Percentiles rank a stretch among this genome's conserved stretches.
Evolutionary conservation across 2,797 vertebrate species (phyloP).

Genomic region (Enteromius mattozi): DNA sequence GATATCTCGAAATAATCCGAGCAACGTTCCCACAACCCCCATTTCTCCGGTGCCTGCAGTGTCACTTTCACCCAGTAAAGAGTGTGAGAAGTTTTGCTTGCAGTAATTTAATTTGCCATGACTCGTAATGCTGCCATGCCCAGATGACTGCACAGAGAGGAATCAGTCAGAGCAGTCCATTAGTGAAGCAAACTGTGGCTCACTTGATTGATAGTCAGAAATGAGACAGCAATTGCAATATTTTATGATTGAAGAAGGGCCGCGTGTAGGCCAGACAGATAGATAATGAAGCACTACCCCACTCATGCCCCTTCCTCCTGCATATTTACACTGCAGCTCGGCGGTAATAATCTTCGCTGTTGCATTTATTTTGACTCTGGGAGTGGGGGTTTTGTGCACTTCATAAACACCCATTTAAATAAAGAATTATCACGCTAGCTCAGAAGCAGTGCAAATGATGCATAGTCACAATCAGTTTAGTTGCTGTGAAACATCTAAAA

Average conservation of each 20-base stretch:
- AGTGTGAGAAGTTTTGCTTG: slow-evolving; percentile 62
- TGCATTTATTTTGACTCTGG: slow-evolving; percentile 35
- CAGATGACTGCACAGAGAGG: slow-evolving; percentile 66
- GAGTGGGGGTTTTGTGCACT: slow-evolving; percentile 11
- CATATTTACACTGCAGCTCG: slow-evolving; percentile 24
- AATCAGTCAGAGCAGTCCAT: slow-evolving; percentile 65
- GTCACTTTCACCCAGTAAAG: slow-evolving; percentile 13
- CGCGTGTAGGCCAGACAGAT: slow-evolving; percentile 35
- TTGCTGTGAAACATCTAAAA: slow-evolving; percentile 1
- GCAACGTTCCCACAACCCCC: slow-evolving; percentile 49
- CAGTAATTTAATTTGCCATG: slow-evolving; percentile 76
- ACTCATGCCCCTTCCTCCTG: background rate
- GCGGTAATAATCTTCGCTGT: slow-evolving; percentile 27
- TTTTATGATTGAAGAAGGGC: slow-evolving; percentile 34
- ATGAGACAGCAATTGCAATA: slow-evolving; percentile 45
- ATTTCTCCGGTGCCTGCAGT: slow-evolving; percentile 22
- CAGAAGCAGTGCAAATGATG: slow-evolving; percentile 29
- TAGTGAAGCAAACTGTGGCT: slow-evolving; percentile 39
- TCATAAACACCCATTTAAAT: slow-evolving; percentile 38
- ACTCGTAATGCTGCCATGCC: slow-evolving; percentile 66
- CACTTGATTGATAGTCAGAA: slow-evolving; percentile 47
- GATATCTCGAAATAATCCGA: slow-evolving; percentile 67
- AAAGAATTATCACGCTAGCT: background rate
- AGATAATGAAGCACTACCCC: slow-evolving; percentile 43
- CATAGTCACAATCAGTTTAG: background rate